Conservation (phyloP, 2,888 invertebrate species). For the Melanostoma mellinum region DNA sequence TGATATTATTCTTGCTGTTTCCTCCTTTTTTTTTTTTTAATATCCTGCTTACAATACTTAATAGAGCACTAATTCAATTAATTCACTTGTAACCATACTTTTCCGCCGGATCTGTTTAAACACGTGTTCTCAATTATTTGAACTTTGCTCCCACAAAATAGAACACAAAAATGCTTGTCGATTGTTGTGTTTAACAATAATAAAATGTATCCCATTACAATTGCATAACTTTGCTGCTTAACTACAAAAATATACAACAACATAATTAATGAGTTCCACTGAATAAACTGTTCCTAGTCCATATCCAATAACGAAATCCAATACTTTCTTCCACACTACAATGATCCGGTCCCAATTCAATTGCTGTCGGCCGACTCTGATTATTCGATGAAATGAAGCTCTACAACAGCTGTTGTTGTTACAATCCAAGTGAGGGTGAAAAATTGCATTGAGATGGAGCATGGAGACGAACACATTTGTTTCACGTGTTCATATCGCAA, state of each 20-base stretch:
- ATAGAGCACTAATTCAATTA: too few relatives aligned
- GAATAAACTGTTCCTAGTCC: conserved; percentile 29
- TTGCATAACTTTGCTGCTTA: conserved; percentile 3
- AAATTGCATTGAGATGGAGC: background rate
- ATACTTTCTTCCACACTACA: conserved; percentile 60
- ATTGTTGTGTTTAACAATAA: too few relatives aligned
- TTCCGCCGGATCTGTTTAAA: too few relatives aligned
- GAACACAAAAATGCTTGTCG: too few relatives aligned
- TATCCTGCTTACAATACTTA: too few relatives aligned
- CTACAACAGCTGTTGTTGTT: conserved; percentile 23
- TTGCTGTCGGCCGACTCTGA: conserved; percentile 31
- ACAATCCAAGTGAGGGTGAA: conserved; percentile 18
- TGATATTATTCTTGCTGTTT: too few relatives aligned
- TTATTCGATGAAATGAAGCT: conserved; percentile 55
- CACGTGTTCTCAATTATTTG: too few relatives aligned
- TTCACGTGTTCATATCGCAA: conserved; percentile 39
- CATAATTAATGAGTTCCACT: conserved; percentile 54
- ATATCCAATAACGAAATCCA: conserved; percentile 40
- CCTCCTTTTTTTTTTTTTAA: too few relatives aligned
- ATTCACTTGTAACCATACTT: too few relatives aligned
- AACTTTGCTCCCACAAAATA: too few relatives aligned
- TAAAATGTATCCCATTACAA: background rate
- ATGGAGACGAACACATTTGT: conserved; percentile 19
- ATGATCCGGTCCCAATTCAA: conserved; percentile 18
- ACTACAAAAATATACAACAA: conserved; percentile 23